phyloP scores from a whole-genome alignment of 2,888 invertebrate species.

The Pseudococcus longispinus region DNA sequence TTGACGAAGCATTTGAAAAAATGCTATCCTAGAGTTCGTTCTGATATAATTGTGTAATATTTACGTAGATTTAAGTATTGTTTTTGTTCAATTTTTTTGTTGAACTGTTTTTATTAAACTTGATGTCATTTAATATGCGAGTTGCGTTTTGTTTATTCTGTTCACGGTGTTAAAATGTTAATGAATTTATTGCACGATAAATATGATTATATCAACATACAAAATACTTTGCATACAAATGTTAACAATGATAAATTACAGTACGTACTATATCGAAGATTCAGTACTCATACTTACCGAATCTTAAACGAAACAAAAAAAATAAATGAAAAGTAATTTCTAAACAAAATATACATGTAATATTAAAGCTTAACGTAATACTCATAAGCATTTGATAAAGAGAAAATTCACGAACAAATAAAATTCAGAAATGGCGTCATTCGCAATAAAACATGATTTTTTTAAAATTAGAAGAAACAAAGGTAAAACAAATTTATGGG shows the following conservation, averaged over 20 bases:
- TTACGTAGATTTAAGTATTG: not conserved
- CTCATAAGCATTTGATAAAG: not conserved
- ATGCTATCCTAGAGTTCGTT: slow-evolving; percentile 13
- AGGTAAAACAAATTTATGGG: not conserved
- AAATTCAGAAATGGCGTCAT: not conserved
- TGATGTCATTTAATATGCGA: no score
- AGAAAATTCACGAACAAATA: not conserved
- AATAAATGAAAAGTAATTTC: not conserved
- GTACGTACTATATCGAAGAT: not conserved
- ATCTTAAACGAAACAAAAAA: not conserved
- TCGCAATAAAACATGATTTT: not conserved
- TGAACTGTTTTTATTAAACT: no score
- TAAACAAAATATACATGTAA: not conserved
- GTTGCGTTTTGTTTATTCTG: not conserved
- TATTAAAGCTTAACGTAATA: slow-evolving; percentile 8
- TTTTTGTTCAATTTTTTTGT: not conserved
- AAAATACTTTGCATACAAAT: not conserved
- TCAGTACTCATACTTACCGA: no score
- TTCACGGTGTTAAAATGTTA: not conserved
- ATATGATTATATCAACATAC: not conserved
- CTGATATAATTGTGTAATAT: not conserved
- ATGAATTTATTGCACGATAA: slow-evolving; percentile 38
- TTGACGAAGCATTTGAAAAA: slow-evolving; percentile 38
- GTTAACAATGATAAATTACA: not conserved
- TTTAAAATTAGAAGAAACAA: not conserved